These are phyloP conservation scores for Drosophila kurseongensis DNA, from an alignment of 1,140 invertebrate genomes.

Conservation along the genomic window DNA sequence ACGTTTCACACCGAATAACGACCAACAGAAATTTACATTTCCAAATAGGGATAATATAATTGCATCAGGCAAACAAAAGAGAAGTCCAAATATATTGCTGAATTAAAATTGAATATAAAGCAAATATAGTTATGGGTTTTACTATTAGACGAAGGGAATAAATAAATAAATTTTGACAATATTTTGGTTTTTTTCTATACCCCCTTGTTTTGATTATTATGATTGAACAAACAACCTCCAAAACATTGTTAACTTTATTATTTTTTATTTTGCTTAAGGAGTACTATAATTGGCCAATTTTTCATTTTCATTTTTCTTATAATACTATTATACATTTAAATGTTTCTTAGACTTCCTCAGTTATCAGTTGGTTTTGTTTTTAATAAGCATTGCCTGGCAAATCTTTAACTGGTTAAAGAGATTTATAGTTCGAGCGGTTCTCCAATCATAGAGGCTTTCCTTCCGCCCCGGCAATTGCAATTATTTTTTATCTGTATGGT, in stretches of 20 bases:
- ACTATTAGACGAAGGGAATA: not conserved
- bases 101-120: slow-evolving; percentile 6
- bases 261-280: no score
- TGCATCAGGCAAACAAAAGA: slow-evolving; percentile 29
- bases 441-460: slow-evolving; percentile 18
- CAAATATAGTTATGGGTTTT: slow-evolving; percentile 3
- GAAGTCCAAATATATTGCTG: slow-evolving; percentile 4
- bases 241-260: no score
- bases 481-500: slow-evolving; percentile 77
- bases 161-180: not conserved
- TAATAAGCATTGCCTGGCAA: not conserved
- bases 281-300: no score
- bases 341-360: no score
- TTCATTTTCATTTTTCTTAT: not conserved
- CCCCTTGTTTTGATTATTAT: no score
- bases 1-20: slow-evolving; percentile 42
- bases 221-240: no score
- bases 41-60: slow-evolving; percentile 40
- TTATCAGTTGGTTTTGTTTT: not conserved
- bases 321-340: not conserved
- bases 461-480: slow-evolving; percentile 63
- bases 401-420: not conserved
- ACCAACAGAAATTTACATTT: slow-evolving; percentile 45
- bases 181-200: not conserved
- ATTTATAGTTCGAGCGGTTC: slow-evolving; percentile 24